A percentile compares a stretch with the other conserved stretches of the same genome.
Conservation (phyloP, 1,140 invertebrate genomes). For the Tyrophagus putrescentiae region DNA sequence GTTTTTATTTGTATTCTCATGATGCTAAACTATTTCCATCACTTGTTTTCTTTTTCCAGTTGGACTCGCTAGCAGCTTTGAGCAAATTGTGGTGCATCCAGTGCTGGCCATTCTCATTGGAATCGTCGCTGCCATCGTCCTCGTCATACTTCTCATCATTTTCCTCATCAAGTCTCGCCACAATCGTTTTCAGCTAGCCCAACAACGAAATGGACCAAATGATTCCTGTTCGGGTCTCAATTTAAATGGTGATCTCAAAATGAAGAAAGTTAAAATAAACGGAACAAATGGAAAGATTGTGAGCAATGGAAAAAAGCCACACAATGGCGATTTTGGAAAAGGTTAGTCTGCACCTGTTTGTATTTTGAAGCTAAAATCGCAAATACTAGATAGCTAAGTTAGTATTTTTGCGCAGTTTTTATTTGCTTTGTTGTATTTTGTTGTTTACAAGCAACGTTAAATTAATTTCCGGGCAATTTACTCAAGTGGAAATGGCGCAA, state of each 20-base stretch:
- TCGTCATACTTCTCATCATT: not conserved
- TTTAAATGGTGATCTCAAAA: conserved; percentile 3
- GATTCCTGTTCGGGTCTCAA: not conserved
- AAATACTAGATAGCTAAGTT: no score
- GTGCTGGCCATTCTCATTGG: conserved; percentile 9
- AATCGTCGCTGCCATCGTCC: conserved; percentile 10
- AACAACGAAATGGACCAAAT: not conserved
- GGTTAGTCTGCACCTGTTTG: no score
- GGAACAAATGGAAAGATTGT: not conserved
- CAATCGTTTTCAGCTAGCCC: not conserved
- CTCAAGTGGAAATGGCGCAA: no score
- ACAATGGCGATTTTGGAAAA: no score
- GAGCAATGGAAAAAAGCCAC: not conserved
- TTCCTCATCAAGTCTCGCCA: not conserved
- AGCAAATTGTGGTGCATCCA: conserved; percentile 19
- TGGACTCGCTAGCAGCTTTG: conserved; percentile 4
- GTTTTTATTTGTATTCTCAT: no score
- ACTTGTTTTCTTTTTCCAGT: not conserved
- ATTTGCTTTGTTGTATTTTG: no score
- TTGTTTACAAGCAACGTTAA: no score
- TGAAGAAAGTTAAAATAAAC: conserved; percentile 9
- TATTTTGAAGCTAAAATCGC: no score
- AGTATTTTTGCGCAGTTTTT: no score
- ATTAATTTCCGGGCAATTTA: no score
- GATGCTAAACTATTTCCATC: no score